phyloP scores from a whole-genome alignment of 2,888 invertebrate species.

The Brachycybe producta region DNA sequence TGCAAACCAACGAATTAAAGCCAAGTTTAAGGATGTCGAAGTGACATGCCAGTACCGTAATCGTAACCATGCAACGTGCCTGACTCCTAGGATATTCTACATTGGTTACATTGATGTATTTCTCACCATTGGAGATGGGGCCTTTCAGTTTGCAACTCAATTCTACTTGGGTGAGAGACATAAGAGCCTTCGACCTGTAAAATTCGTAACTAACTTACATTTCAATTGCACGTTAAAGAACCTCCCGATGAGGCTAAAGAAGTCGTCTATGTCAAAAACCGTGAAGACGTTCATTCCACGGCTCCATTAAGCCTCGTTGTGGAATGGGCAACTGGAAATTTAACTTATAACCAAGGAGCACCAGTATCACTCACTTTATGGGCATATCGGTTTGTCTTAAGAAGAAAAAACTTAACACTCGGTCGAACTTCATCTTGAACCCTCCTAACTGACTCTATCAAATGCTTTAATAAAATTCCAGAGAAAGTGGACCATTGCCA shows the following conservation, averaged over 20 bases:
- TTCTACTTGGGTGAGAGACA: conserved; percentile 68
- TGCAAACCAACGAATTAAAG: conserved; percentile 52
- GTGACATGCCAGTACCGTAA: conserved; percentile 29
- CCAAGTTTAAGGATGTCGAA: conserved; percentile 23
- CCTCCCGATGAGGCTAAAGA: conserved; percentile 77
- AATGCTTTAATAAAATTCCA: conserved; percentile 26
- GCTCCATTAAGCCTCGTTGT: conserved; percentile 61
- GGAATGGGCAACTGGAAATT: conserved; percentile 71
- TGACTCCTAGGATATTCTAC: conserved; percentile 72
- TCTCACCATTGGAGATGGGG: conserved; percentile 66
- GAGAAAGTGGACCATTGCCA: conserved; percentile 66
- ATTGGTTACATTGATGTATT: conserved; percentile 80
- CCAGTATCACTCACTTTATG: conserved; percentile 68
- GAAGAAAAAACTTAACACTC: too few relatives aligned
- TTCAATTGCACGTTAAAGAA: conserved; percentile 43
- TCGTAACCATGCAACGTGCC: conserved; percentile 71
- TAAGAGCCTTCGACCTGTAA: not conserved
- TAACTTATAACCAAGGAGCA: conserved; percentile 64
- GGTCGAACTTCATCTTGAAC: too few relatives aligned
- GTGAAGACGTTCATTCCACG: conserved; percentile 51
- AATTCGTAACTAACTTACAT: not conserved
- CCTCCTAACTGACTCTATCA: too few relatives aligned
- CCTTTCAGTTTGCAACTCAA: conserved; percentile 74
- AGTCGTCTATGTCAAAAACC: conserved; percentile 60
- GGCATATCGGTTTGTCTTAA: conserved; percentile 52